phyloP scores from a whole-genome alignment of 2,797 vertebrate genomes.

The Schizopygopsis malacanthus region DNA sequence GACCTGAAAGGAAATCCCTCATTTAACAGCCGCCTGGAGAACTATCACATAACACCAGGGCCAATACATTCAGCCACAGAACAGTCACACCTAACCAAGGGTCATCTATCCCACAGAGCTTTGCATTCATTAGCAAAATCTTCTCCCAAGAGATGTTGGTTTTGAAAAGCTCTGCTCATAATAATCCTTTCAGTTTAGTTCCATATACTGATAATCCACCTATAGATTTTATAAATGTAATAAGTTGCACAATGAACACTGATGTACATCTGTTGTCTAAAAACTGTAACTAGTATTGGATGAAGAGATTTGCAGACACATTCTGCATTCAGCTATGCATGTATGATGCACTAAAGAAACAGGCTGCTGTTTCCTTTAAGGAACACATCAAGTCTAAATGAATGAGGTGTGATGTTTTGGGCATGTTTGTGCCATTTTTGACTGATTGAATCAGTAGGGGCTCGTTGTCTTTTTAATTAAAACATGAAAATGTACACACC shows the following conservation, averaged over 20 bases:
- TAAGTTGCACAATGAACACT: background rate
- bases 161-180: constrained; percentile 21
- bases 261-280: background rate
- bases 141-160: background rate
- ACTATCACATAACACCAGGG: constrained; percentile 49
- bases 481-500: background rate
- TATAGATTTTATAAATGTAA: background rate
- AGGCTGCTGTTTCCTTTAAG: constrained; percentile 8
- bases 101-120: constrained; percentile 44
- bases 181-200: background rate
- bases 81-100: constrained; percentile 41
- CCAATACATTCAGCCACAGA: constrained; percentile 34
- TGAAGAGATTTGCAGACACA: constrained; percentile 8
- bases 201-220: background rate
- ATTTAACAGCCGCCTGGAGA: constrained; percentile 56
- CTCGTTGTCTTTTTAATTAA: background rate
- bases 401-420: constrained; percentile 2
- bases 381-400: constrained; percentile 25
- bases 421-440: background rate
- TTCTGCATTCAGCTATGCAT: background rate
- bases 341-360: background rate
- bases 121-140: constrained; percentile 32
- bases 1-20: constrained; percentile 55
- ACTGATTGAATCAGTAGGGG: background rate
- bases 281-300: background rate